Base-by-base conservation (phyloP, 2,888 invertebrate genomes). In the Pseudococcus longispinus region DNA sequence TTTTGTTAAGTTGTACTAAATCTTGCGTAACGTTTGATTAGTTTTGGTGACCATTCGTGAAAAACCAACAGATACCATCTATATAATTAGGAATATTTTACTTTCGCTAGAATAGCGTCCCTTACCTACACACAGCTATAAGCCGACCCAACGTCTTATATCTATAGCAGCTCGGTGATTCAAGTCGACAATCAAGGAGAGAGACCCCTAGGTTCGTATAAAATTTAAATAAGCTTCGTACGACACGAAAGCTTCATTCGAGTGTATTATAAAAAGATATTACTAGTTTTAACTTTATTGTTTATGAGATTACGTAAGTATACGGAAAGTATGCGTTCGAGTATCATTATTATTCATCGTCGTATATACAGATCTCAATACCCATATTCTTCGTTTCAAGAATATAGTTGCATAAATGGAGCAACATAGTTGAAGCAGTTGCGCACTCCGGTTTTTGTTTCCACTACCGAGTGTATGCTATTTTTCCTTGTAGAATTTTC, bases 81-180 rank as follows among this genome's bases (percentile, higher is more conserved):
- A 80, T 80, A 80, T 80, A 80, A 80, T 80, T 80, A 80, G 77
- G 77, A 80, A 42, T 80, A 80, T 80, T 80, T 80, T 74, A 74
- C 32, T 74, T 80, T 80, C 42, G 70, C 70, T 80, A 42, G 37
- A 51, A 60, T 60, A 60, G 20, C n/a, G n/a, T n/a, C n/a, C n/a
- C n/a, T n/a, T n/a, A 6, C 13, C 11, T 55, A 1, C 5, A n/a
- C 15, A 5, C 8, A 55, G n/a, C 5, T n/a, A n/a, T 6, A 15
- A 55, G 60, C 20, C 60, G 5, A 37, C 8, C 4, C 37, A 37
- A 37, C 60, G n/a, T 51, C 51, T 3, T 51, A n/a, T 60, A 23
- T 11, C 18, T 9, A 23, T 60, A 20, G 60, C 11, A 8, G 20
- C 42, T 42, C 29, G 20, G 37, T 80, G 77, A 80, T 80, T 80